Percentiles rank a stretch among this genome's conserved stretches.
Evolutionary conservation across 2,797 vertebrate genomes (phyloP).

Genomic region (Columba guinea): DNA sequence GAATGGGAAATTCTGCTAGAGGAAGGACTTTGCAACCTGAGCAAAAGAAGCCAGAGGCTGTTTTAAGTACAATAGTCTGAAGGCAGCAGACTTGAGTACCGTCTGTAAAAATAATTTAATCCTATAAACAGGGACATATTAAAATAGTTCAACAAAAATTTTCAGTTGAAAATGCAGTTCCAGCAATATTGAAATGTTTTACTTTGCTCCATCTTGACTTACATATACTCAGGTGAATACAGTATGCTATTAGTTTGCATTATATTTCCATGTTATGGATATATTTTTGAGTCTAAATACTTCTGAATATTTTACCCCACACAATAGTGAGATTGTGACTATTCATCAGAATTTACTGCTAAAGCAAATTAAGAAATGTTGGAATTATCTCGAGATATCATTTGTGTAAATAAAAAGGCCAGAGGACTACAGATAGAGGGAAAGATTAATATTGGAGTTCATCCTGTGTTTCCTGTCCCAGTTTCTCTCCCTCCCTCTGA

Average conservation of each 20-base stretch:
- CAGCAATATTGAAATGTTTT: background rate
- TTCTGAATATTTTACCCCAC: background rate
- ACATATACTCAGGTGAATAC: background rate
- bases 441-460: background rate
- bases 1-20: constrained; percentile 47
- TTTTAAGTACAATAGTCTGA: background rate
- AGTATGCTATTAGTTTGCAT: background rate
- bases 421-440: background rate
- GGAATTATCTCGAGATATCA: background rate
- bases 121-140: background rate
- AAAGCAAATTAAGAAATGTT: background rate
- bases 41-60: background rate
- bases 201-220: background rate
- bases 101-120: background rate
- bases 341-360: background rate
- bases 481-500: background rate
- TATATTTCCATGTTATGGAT: background rate
- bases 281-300: background rate
- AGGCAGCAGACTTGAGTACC: background rate
- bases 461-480: background rate
- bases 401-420: background rate
- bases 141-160: constrained; percentile 8
- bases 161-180: constrained; percentile 11
- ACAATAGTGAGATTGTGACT: background rate
- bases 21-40: constrained; percentile 4